phyloP scores from a whole-genome alignment of 2,888 invertebrate species.

The Chrysolina haemoptera region DNA sequence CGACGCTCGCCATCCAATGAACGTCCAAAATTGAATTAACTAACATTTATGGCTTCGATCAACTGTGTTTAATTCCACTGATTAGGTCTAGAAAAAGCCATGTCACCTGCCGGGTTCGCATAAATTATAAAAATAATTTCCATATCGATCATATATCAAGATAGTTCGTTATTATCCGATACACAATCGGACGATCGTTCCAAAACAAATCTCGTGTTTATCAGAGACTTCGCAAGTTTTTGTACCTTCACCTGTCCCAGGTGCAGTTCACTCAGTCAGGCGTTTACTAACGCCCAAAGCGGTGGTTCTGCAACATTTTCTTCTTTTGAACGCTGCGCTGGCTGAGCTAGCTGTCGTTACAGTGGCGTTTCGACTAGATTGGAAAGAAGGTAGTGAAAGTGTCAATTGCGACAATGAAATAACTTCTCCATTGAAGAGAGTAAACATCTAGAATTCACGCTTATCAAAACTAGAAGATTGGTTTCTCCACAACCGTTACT shows the following conservation, averaged over 20 bases:
- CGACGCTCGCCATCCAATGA: not conserved
- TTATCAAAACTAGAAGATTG: too few relatives aligned
- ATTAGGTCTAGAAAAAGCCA: not conserved
- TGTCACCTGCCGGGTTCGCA: not conserved
- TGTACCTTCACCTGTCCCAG: constrained; percentile 36
- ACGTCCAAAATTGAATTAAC: not conserved
- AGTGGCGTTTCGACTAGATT: not conserved
- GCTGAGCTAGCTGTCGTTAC: constrained; percentile 7
- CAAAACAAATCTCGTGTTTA: constrained; percentile 23
- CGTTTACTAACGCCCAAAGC: constrained; percentile 22
- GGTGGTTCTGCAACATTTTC: constrained; percentile 27
- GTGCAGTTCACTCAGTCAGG: constrained; percentile 33
- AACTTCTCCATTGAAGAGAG: too few relatives aligned
- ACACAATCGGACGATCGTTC: constrained; percentile 9
- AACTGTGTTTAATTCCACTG: not conserved
- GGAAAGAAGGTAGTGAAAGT: not conserved
- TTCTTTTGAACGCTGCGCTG: not conserved
- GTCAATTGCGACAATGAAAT: too few relatives aligned
- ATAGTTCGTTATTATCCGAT: constrained; percentile 12
- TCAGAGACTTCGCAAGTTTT: constrained; percentile 19
- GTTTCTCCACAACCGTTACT: too few relatives aligned
- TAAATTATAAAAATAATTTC: constrained; percentile 4
- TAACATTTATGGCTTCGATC: not conserved
- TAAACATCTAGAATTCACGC: too few relatives aligned
- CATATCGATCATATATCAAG: constrained; percentile 18